Evolutionary conservation across 2,888 invertebrate genomes (phyloP).

Genomic region (Caenorhabditis sinica): DNA sequence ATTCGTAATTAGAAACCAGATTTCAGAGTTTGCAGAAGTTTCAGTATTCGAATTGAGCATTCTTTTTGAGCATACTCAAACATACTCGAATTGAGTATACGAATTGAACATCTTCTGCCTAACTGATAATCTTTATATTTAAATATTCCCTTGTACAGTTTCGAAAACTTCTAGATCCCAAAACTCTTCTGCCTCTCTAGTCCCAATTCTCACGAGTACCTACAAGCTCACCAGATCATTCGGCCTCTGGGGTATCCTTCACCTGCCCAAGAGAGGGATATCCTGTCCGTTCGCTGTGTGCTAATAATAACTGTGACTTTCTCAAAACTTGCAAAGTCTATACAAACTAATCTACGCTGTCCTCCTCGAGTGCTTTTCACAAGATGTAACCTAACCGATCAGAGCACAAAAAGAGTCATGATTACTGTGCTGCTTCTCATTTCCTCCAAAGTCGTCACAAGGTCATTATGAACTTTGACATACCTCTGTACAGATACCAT

Average conservation of each 20-base stretch:
- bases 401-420: constrained; percentile 21
- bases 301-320: constrained; percentile 28
- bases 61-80: no score
- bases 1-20: no score
- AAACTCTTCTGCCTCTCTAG: no score
- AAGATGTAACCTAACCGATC: constrained; percentile 46
- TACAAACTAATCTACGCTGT: constrained; percentile 1
- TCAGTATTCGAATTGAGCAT: no score
- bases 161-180: no score
- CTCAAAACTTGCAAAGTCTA: constrained; percentile 18
- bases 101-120: no score
- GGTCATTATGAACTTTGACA: constrained; percentile 56
- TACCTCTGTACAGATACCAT: constrained; percentile 44
- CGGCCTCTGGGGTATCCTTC: background rate
- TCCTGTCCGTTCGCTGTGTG: constrained; percentile 4
- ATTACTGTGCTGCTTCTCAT: background rate
- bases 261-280: constrained; percentile 17
- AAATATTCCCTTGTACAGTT: no score
- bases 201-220: background rate
- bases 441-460: constrained; percentile 25
- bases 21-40: no score
- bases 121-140: no score
- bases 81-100: no score
- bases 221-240: background rate
- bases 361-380: constrained; percentile 39